A percentile compares a stretch with the other conserved stretches of the same genome.
Conservation (phyloP, 35 echinoderm and acorn worm genomes). For the Ptychodera flava region DNA sequence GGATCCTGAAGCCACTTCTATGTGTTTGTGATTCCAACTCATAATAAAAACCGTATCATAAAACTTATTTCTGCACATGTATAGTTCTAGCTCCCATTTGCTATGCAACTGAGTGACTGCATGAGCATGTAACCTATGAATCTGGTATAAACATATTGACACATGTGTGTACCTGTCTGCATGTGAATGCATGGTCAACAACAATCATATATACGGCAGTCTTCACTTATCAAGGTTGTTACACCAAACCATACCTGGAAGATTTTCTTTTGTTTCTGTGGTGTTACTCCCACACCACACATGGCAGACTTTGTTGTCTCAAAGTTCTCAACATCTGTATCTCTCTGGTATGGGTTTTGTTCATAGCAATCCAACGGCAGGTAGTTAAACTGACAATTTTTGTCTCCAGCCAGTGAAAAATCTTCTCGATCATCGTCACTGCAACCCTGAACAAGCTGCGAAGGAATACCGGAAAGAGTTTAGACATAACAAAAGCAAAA, state of each 20-base stretch:
- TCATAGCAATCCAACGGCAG: neutral
- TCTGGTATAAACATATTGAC: too few relatives aligned
- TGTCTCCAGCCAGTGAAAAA: slow-evolving; percentile 23
- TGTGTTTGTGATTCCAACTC: too few relatives aligned
- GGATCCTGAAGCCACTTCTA: too few relatives aligned
- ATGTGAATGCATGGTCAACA: too few relatives aligned
- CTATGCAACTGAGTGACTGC: too few relatives aligned
- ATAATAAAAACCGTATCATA: too few relatives aligned
- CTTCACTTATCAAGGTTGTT: too few relatives aligned
- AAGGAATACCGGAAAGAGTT: neutral
- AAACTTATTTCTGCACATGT: too few relatives aligned
- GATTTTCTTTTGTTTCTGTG: slow-evolving; percentile 55
- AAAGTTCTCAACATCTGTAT: slow-evolving; percentile 38
- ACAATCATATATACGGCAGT: too few relatives aligned
- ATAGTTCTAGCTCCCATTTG: too few relatives aligned
- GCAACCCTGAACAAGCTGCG: slow-evolving; percentile 31
- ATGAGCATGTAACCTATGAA: too few relatives aligned
- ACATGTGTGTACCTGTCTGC: too few relatives aligned
- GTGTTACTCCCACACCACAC: slow-evolving; percentile 52
- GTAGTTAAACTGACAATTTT: neutral
- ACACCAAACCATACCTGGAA: slow-evolving; percentile 78
- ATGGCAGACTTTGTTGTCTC: slow-evolving; percentile 49
- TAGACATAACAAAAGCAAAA: neutral
- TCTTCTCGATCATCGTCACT: slow-evolving; percentile 38
- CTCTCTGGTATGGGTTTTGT: neutral